Base-by-base conservation (phyloP, 2,113 vertebrate species). In the Neotoma lepida region DNA sequence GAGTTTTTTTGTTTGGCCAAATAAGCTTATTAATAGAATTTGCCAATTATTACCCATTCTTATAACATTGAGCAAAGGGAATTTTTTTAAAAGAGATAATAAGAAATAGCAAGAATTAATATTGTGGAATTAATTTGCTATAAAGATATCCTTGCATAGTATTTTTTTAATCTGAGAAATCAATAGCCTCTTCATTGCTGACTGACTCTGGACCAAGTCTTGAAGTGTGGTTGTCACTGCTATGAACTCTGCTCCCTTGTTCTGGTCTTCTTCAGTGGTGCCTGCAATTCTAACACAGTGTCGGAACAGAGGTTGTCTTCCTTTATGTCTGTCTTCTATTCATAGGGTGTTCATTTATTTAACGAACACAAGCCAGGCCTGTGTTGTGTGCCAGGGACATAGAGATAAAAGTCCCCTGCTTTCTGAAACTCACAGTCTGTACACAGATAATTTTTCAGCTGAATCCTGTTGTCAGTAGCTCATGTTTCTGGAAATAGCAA, bases 391-490 rank as follows among this genome's bases (percentile, higher is more conserved):
- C 86, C 95, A 97, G 82, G 86, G 84, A 94, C 84, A 73, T 17
- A 90, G 88, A 95, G 81, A 90, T 93, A 97, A 97, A 94, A 82
- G 64, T 89, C 56, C 44, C 24, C 39, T 96, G 81, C 35, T 54
- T 94, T 41, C 76, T 95, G 78, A 97, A 96, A 89, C 54, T 91
- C 54, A 76, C 56, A 78, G 61, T 94, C 86, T 94, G 74, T 95
- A 90, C 93, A 87, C 76, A 97, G 92, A 96, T 94, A 71, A 73
- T 81, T 95, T 91, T 95, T 95, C 84, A 89, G 63, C 58, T 76
- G 86, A 95, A 86, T 90, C 54, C 13, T 80, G 35, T 74, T 94
- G 86, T 88, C 33, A 80, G 63, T 93, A 88, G 90, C 68, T 95
- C 93, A 89, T n/a, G 51, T 94, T 94, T 39, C 76, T 91, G 64